Evolutionary conservation across 2,888 invertebrate genomes (phyloP).

Genomic region (Gnatocerus cornutus): DNA sequence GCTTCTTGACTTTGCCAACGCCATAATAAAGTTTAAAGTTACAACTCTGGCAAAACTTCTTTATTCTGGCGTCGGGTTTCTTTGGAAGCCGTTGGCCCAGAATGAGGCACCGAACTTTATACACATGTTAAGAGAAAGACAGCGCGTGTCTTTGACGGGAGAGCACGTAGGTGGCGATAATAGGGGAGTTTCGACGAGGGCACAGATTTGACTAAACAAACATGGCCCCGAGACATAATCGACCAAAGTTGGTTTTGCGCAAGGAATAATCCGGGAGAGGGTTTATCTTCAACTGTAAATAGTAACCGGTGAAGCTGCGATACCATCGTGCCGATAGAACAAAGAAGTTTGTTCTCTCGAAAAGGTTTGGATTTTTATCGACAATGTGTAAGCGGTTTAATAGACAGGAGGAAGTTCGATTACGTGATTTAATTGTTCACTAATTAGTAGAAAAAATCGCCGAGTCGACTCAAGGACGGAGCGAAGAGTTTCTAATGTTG

Average conservation of each 20-base stretch:
- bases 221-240: slow-evolving; percentile 18
- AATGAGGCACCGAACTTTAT: slow-evolving; percentile 22
- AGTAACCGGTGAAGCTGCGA: slow-evolving; percentile 22
- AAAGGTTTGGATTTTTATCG: slow-evolving; percentile 32
- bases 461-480: neutral
- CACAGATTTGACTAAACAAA: slow-evolving; percentile 33
- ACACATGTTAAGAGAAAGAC: slow-evolving; percentile 12
- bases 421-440: neutral
- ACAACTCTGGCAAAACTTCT: slow-evolving; percentile 10
- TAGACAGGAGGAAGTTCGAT: neutral
- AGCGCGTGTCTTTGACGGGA: neutral
- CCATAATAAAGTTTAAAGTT: slow-evolving; percentile 27
- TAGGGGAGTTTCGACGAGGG: slow-evolving; percentile 8
- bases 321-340: slow-evolving; percentile 35
- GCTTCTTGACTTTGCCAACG: slow-evolving; percentile 15
- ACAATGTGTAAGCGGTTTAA: too few species aligned
- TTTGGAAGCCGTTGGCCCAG: slow-evolving; percentile 31
- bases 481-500: neutral
- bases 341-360: slow-evolving; percentile 30
- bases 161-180: slow-evolving; percentile 24
- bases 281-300: slow-evolving; percentile 15
- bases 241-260: slow-evolving; percentile 18
- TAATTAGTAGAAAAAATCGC: neutral
- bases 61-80: slow-evolving; percentile 24
- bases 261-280: slow-evolving; percentile 20